Evolutionary conservation across 2,797 vertebrate species (phyloP), one percentile per base, ranked within the genome.

Genomic region (Acipenser oxyrinchus): DNA sequence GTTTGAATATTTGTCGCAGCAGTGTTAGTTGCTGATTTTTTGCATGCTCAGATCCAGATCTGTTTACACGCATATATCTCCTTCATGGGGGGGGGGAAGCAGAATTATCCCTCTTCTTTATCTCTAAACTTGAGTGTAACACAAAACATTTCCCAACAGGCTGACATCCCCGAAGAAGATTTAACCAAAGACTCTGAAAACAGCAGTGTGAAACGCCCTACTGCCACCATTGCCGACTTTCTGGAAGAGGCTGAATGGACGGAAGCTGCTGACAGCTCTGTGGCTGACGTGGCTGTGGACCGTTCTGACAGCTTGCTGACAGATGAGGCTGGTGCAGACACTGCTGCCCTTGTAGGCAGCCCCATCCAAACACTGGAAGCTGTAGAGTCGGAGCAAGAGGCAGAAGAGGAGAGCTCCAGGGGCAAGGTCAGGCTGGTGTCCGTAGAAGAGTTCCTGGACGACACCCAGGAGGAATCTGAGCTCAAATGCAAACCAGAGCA

Each of bases 371-470:
- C 85, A 0, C 76, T 72, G 15, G 78, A 73, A 4, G 87, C 88
- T 0, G 74, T 86, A 72, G 88, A 88, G 68, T 90, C 86, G 0
- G 55, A 66, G 48, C 62, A 64, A 18, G 88, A 91, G 70, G 70
- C 82, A 0, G 90, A 90, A n/a, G 86, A 88, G 12, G 87, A 89
- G 66, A 69, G 51, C 50, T 10, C 23, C 18, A 6, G 6, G 55
- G 83, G 86, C 71, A 90, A 82, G 58, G 78, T 74, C 10, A 85
- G 88, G 59, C 68, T 89, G 72, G 87, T 87, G 65, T 91, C 90
- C 67, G 89, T 91, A 0, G 88, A 92, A 48, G 90, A 92, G 66
- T 91, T 92, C 72, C 74, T 90, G 71, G 83, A 75, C 58, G 84
- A 83, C 64, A 85, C 85, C 64, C 78, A 79, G 62, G 76, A 86